Evolutionary conservation across 2,113 vertebrate species (phyloP).

Genomic region (Rissa tridactyla): DNA sequence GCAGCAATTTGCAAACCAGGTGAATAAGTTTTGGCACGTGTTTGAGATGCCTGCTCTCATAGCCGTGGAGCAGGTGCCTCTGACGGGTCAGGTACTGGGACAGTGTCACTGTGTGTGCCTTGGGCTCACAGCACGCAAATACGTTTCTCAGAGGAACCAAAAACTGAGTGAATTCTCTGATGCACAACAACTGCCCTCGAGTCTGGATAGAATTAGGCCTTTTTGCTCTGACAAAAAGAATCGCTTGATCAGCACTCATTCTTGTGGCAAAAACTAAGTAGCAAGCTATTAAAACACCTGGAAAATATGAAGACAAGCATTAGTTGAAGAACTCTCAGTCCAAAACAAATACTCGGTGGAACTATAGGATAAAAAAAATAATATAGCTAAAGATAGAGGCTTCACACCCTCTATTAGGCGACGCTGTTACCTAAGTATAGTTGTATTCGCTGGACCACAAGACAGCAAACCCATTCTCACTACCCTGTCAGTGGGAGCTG

Average conservation of each 20-base stretch:
- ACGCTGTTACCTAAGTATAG: background rate
- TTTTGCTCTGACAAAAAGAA: constrained; percentile 93
- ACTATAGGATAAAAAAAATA: background rate
- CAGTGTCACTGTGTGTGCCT: constrained; percentile 83
- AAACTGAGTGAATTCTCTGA: constrained; percentile 94
- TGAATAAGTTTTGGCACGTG: constrained; percentile 92
- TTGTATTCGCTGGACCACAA: background rate
- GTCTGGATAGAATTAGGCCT: constrained; percentile 96
- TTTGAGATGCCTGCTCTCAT: constrained; percentile 92
- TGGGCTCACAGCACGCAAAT: constrained; percentile 88
- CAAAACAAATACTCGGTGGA: background rate
- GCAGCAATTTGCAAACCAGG: constrained; percentile 84
- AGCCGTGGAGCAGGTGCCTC: constrained; percentile 93
- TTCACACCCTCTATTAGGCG: background rate
- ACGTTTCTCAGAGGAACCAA: constrained; percentile 87
- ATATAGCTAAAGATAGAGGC: background rate
- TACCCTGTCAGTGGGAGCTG: background rate
- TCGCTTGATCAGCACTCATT: constrained; percentile 96
- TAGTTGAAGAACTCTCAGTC: background rate
- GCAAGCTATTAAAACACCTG: constrained; percentile 94
- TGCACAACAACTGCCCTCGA: constrained; percentile 89
- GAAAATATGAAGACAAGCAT: background rate
- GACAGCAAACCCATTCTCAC: background rate
- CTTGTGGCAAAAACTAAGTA: constrained; percentile 94
- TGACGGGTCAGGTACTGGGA: constrained; percentile 92